Evolutionary conservation across 2,113 vertebrate genomes (phyloP).

Genomic region (Cyanistes caeruleus): DNA sequence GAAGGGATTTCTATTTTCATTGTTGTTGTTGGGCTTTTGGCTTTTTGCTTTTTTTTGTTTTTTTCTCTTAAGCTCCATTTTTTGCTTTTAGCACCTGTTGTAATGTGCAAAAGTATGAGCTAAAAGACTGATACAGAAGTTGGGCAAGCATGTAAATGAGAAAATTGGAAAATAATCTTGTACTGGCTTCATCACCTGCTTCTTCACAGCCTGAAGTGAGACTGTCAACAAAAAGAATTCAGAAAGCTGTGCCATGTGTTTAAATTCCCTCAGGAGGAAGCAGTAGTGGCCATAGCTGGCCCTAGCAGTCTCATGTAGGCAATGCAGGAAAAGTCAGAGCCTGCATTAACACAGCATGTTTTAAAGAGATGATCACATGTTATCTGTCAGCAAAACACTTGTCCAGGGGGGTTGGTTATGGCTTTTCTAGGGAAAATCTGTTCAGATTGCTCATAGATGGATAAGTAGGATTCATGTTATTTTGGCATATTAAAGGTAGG

Average conservation of each 20-base stretch:
- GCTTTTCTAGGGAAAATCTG: conserved; percentile 6
- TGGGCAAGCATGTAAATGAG: neutral
- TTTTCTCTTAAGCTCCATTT: neutral
- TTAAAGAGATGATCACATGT: neutral
- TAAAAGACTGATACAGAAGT: neutral
- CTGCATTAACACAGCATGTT: neutral
- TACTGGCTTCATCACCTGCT: neutral
- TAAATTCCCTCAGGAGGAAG: neutral
- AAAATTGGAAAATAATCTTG: neutral
- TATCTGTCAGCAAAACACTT: neutral
- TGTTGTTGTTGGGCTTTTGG: neutral
- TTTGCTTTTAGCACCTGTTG: neutral
- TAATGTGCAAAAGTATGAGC: neutral
- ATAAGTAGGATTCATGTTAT: neutral
- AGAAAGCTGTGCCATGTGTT: neutral
- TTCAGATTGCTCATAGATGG: neutral
- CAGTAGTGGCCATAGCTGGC: neutral
- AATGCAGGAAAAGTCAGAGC: neutral
- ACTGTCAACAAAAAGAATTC: neutral
- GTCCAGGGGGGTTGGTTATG: neutral
- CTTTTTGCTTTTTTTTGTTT: neutral
- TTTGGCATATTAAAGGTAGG: neutral
- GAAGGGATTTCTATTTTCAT: no score
- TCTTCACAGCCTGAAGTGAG: neutral
- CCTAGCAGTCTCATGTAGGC: neutral